A percentile compares a stretch with the other conserved stretches of the same genome.
Conservation (phyloP, 64 coral and sea anemone genomes). For the Porites lutea region DNA sequence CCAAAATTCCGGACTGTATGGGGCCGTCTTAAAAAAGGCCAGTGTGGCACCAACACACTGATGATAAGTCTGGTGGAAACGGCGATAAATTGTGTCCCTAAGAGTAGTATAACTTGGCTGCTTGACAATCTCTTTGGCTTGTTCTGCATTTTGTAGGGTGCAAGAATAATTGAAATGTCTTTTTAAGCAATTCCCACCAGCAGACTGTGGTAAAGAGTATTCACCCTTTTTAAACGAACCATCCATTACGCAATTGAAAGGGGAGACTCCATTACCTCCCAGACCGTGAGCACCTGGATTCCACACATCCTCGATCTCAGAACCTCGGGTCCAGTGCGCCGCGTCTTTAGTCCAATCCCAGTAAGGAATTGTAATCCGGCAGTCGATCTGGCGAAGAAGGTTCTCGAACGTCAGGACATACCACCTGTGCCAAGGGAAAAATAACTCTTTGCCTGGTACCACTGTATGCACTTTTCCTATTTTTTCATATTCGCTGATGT, state of each 20-base stretch:
- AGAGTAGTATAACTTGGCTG: slow-evolving; percentile 16
- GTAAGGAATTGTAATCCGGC: slow-evolving; percentile 76
- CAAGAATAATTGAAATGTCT: slow-evolving; percentile 65
- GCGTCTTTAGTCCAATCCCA: slow-evolving; percentile 67
- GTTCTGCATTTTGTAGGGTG: slow-evolving; percentile 14
- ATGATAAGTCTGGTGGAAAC: slow-evolving; percentile 61
- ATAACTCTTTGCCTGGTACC: slow-evolving; percentile 48
- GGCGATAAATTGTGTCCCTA: slow-evolving; percentile 51
- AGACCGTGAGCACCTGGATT: slow-evolving; percentile 73
- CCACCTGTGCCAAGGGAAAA: slow-evolving; percentile 91
- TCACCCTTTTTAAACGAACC: slow-evolving; percentile 46
- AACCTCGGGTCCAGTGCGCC: slow-evolving; percentile 36
- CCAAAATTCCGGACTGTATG: slow-evolving; percentile 66
- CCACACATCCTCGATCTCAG: slow-evolving; percentile 61
- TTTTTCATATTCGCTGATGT: slow-evolving; percentile 53
- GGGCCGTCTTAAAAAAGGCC: slow-evolving; percentile 22
- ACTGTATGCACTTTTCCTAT: slow-evolving; percentile 31
- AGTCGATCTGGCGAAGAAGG: slow-evolving; percentile 74
- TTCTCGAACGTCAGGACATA: slow-evolving; percentile 70
- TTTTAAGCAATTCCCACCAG: slow-evolving; percentile 74
- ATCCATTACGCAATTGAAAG: slow-evolving; percentile 48
- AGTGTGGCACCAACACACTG: slow-evolving; percentile 67
- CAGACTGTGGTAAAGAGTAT: slow-evolving; percentile 42
- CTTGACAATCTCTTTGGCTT: background rate
- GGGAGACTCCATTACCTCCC: slow-evolving; percentile 60